phyloP scores from a whole-genome alignment of 2,797 vertebrate genomes.

The Gymnopithys bicolor region DNA sequence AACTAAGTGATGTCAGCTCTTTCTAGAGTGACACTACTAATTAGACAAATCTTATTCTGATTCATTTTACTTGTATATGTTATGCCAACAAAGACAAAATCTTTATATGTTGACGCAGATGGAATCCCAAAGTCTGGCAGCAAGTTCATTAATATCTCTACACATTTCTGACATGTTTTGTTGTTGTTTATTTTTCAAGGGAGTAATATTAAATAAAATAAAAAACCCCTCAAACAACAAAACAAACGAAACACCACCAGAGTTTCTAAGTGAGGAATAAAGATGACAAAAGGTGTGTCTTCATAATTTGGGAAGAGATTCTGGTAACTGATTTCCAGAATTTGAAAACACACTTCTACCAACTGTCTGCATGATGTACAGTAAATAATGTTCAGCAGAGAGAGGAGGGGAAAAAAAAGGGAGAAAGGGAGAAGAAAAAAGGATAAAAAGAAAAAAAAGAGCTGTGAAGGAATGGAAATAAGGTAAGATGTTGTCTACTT shows the following conservation, averaged over 20 bases:
- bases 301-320: neutral
- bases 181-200: neutral
- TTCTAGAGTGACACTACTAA: neutral
- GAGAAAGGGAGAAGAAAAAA: neutral
- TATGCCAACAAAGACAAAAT: neutral
- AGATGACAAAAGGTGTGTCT: neutral
- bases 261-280: neutral
- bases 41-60: neutral
- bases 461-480: accelerated
- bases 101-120: neutral
- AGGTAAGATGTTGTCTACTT: neutral
- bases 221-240: neutral
- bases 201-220: neutral
- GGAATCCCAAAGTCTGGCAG: neutral
- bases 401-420: neutral
- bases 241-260: neutral
- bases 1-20: neutral
- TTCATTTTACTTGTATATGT: neutral
- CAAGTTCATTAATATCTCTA: neutral
- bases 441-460: neutral
- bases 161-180: neutral
- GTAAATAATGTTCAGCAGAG: neutral
- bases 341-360: neutral
- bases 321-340: neutral
- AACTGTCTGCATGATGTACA: neutral